Evolutionary conservation across 2,797 vertebrate species (phyloP).

Genomic region (Gephyroberyx darwinii): DNA sequence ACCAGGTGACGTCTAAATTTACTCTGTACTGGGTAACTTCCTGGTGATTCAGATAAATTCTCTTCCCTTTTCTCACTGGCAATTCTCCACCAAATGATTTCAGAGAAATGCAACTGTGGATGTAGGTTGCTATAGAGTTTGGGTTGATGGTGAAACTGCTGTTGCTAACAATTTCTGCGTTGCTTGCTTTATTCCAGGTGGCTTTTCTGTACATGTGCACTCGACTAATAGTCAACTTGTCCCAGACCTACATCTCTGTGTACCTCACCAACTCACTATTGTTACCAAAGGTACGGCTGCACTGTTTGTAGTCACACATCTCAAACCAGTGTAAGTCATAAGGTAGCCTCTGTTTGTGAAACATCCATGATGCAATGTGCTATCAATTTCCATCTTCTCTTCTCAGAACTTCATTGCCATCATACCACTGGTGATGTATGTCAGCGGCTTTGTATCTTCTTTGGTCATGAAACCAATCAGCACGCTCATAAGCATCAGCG

Average conservation of each 20-base stretch:
- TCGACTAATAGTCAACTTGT: constrained; percentile 89
- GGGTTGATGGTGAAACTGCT: background rate
- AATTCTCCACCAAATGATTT: too few relatives aligned
- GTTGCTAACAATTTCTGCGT: background rate
- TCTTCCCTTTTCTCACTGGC: background rate
- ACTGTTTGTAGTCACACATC: background rate
- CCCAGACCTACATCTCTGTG: constrained; percentile 90
- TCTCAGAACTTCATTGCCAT: constrained; percentile 88
- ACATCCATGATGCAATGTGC: background rate
- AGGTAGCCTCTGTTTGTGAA: background rate
- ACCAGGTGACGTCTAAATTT: constrained; percentile 79
- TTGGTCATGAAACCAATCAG: constrained; percentile 90
- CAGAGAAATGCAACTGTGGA: background rate
- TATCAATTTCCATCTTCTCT: background rate
- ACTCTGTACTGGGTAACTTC: background rate
- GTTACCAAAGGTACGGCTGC: constrained; percentile 86
- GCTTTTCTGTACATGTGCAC: constrained; percentile 91
- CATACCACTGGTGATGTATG: constrained; percentile 89
- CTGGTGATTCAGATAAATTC: background rate
- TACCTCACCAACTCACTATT: constrained; percentile 88
- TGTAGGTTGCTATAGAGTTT: background rate
- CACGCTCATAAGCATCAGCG: constrained; percentile 84
- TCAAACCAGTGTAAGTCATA: background rate
- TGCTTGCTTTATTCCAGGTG: constrained; percentile 75
- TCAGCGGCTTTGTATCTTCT: constrained; percentile 89